A percentile compares a stretch with the other conserved stretches of the same genome.
These are phyloP conservation scores for Drosophila macrospina DNA, from an alignment of 2,888 invertebrate genomes.

Conservation along the genomic window DNA sequence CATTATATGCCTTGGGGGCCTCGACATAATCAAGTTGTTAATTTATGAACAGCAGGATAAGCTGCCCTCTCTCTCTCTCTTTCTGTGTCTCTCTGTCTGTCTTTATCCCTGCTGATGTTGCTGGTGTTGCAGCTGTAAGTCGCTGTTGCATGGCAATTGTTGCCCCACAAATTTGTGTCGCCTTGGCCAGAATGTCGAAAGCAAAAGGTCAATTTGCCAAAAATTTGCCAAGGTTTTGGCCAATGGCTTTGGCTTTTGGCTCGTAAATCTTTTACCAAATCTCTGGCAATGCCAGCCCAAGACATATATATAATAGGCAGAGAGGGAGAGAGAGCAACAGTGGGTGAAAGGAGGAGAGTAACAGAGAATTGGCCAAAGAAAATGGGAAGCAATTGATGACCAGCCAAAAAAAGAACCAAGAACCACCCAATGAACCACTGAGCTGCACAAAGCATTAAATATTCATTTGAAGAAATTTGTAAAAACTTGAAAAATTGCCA, in stretches of 20 bases:
- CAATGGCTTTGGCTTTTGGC: conserved; percentile 41
- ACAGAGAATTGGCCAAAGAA: conserved; percentile 2
- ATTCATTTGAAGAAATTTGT: conserved; percentile 68
- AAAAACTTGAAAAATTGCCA: conserved; percentile 63
- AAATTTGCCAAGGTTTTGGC: conserved; percentile 61
- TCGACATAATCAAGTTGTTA: conserved; percentile 54
- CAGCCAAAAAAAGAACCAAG: conserved; percentile 32
- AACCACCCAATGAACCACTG: not conserved
- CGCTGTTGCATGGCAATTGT: conserved; percentile 39
- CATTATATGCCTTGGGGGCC: conserved; percentile 14
- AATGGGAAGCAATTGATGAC: conserved; percentile 42
- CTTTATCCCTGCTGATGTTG: conserved; percentile 11
- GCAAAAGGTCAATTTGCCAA: conserved; percentile 70
- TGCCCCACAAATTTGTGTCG: conserved; percentile 42
- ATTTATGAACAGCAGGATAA: conserved; percentile 55
- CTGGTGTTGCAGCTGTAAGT: conserved; percentile 12
- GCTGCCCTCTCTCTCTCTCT: conserved; percentile 31
- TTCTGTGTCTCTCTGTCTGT: conserved; percentile 14
- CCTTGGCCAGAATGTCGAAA: conserved; percentile 33
- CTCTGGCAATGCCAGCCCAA: conserved; percentile 43
- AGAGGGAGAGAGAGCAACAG: not conserved
- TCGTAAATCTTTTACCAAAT: conserved; percentile 67
- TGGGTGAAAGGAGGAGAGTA: not conserved
- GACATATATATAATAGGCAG: not conserved
- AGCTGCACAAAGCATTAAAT: conserved; percentile 49